Base-by-base conservation (phyloP, 92 coral and sea anemone genomes). In the Umimayanthus chanpuru region DNA sequence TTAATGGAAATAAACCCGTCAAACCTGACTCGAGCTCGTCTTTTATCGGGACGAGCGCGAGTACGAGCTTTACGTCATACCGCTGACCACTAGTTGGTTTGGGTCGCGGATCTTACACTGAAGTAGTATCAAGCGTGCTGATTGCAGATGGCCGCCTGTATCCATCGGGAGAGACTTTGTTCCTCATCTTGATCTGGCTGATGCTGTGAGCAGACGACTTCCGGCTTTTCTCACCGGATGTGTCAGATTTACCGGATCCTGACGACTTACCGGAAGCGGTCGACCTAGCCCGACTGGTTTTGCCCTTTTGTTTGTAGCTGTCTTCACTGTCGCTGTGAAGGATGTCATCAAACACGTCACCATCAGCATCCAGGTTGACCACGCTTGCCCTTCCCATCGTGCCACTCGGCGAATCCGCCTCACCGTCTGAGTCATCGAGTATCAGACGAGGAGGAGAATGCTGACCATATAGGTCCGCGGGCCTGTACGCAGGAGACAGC, bases 311-410 rank as follows among this genome's bases (percentile, higher is more conserved):
- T 15, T 80, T 79, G 21, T 82, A 77, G 21, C 6, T 49, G 28
- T 86, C 88, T 79, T 95, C 98, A 68, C 94, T 95, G 28, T 95
- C 98, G 75, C 96, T 95, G 55, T 92, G 89, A 36, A 93, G 86
- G n/a, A 93, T 92, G 41, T 95, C 98, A 40, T 92, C 88, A 77
- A 95, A 58, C 29, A 86, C 92, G n/a, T 94, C 98, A 18, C 93
- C 92, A 28, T 86, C 95, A n/a, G 85, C 92, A 76, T 89, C 89
- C n/a, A 90, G 64, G 85, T 95, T 88, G n/a, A 90, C 70, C 11
- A 88, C 90, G 79, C 96, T 93, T 25, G 90, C 88, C 70, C 93
- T 89, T 20, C 90, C 93, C n/a, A 38, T 16, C 6, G 36, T 20
- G 12, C 44, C 32, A 50, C 11, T 65, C 23, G 61, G 80, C 78